Percentiles rank a stretch among this genome's conserved stretches.
phyloP scores from a whole-genome alignment of 2,888 invertebrate genomes.

The Brachycybe producta region DNA sequence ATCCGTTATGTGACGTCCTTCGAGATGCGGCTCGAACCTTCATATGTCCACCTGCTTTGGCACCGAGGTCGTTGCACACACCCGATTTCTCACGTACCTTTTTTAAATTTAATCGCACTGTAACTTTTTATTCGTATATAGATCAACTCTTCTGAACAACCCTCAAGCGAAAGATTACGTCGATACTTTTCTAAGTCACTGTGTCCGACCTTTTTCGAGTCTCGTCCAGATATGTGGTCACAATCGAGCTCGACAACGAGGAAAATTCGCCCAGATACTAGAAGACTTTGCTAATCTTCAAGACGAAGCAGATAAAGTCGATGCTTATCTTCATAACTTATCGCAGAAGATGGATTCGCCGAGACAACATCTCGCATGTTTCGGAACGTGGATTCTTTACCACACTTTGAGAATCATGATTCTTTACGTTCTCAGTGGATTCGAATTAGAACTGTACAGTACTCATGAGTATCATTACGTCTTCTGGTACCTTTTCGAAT shows the following conservation, averaged over 20 bases:
- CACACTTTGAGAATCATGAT: slow-evolving; percentile 87
- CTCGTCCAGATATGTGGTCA: slow-evolving; percentile 83
- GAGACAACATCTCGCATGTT: slow-evolving; percentile 64
- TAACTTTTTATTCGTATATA: background rate
- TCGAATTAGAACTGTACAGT: slow-evolving; percentile 89
- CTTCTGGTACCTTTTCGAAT: slow-evolving; percentile 91
- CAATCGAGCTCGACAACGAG: slow-evolving; percentile 87
- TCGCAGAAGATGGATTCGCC: slow-evolving; percentile 53
- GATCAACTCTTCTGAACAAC: slow-evolving; percentile 21
- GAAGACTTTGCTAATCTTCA: slow-evolving; percentile 84
- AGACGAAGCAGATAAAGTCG: slow-evolving; percentile 86
- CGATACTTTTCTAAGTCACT: slow-evolving; percentile 74
- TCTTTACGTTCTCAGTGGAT: slow-evolving; percentile 81
- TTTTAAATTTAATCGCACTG: background rate
- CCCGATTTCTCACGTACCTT: background rate
- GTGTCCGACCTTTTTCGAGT: slow-evolving; percentile 71
- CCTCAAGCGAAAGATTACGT: slow-evolving; percentile 66
- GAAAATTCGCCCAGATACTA: slow-evolving; percentile 75
- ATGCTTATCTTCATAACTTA: slow-evolving; percentile 61
- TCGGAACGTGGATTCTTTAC: slow-evolving; percentile 89
- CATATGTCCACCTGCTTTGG: slow-evolving; percentile 77
- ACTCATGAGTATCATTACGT: slow-evolving; percentile 93
- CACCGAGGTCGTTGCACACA: slow-evolving; percentile 43
- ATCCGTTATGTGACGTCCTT: slow-evolving; percentile 61
- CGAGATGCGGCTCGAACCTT: slow-evolving; percentile 74